These are phyloP conservation scores for Prenolepis imparis DNA, from an alignment of 2,888 invertebrate genomes.

Conservation along the genomic window DNA sequence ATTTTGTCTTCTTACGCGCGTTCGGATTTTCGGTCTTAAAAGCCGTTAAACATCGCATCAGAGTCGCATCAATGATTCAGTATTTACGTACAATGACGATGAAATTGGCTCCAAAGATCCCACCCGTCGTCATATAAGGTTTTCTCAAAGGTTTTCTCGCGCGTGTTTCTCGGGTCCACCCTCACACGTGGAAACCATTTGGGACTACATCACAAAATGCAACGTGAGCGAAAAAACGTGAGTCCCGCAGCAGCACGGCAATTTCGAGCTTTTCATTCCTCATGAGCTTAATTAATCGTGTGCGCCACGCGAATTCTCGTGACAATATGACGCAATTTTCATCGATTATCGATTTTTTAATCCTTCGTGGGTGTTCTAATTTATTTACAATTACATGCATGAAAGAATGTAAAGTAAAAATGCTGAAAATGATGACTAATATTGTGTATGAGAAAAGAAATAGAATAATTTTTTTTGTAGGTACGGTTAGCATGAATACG, in stretches of 20 bases:
- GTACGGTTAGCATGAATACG: slow-evolving; percentile 13
- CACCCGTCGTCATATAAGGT: slow-evolving; percentile 82
- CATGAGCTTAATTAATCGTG: slow-evolving; percentile 13
- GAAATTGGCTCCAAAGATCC: slow-evolving; percentile 81
- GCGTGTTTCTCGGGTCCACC: slow-evolving; percentile 26
- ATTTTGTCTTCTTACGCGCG: slow-evolving; percentile 59
- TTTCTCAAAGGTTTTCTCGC: slow-evolving; percentile 68
- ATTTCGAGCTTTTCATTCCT: slow-evolving; percentile 28
- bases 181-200: slow-evolving; percentile 2
- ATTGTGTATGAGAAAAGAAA: not conserved
- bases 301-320: not conserved
- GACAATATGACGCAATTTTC: slow-evolving; percentile 12
- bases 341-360: slow-evolving; percentile 19
- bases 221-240: not conserved
- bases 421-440: slow-evolving; percentile 16
- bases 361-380: slow-evolving; percentile 22
- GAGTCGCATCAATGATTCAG: slow-evolving; percentile 80
- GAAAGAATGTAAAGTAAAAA: not conserved
- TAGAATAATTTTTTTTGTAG: slow-evolving; percentile 30
- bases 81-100: slow-evolving; percentile 82
- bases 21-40: slow-evolving; percentile 73
- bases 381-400: not conserved
- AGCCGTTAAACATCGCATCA: slow-evolving; percentile 81
- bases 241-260: not conserved
- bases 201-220: not conserved